These are phyloP conservation scores for Rapana venosa DNA, from an alignment of 2,888 invertebrate genomes.

Conservation along the genomic window DNA sequence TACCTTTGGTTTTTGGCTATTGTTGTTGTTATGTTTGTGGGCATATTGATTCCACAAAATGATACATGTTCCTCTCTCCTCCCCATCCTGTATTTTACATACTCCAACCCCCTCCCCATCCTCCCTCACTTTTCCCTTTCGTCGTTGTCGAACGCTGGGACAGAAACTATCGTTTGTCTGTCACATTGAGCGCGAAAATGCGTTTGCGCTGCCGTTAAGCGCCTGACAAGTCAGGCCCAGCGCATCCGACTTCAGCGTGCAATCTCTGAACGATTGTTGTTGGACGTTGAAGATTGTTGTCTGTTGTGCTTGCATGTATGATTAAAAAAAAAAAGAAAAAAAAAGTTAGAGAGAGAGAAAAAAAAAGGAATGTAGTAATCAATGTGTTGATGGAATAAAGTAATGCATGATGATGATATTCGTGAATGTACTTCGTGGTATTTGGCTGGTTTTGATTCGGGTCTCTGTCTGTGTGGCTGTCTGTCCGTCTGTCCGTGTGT, in stretches of 20 bases:
- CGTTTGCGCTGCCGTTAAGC: neutral
- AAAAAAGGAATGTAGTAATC: neutral
- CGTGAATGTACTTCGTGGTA: neutral
- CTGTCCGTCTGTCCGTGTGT: too few relatives aligned
- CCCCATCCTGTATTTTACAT: too few relatives aligned
- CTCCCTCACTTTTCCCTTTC: neutral
- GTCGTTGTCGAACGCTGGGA: neutral
- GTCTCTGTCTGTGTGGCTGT: neutral
- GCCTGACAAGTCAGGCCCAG: too few relatives aligned
- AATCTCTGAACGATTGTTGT: too few relatives aligned
- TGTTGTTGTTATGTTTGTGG: neutral
- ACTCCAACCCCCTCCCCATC: too few relatives aligned
- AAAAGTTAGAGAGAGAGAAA: neutral
- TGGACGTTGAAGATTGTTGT: neutral
- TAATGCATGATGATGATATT: neutral
- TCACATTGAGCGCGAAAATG: neutral
- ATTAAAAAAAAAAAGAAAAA: neutral
- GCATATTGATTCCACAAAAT: neutral
- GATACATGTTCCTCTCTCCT: too few relatives aligned
- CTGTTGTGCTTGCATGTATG: neutral
- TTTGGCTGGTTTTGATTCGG: neutral
- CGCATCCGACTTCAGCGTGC: too few relatives aligned
- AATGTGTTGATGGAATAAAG: neutral
- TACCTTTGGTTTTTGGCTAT: too few relatives aligned
- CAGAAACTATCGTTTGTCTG: neutral